A percentile compares a stretch with the other conserved stretches of the same genome.
Conservation (phyloP, 2,888 invertebrate genomes). For the Leucania comma region DNA sequence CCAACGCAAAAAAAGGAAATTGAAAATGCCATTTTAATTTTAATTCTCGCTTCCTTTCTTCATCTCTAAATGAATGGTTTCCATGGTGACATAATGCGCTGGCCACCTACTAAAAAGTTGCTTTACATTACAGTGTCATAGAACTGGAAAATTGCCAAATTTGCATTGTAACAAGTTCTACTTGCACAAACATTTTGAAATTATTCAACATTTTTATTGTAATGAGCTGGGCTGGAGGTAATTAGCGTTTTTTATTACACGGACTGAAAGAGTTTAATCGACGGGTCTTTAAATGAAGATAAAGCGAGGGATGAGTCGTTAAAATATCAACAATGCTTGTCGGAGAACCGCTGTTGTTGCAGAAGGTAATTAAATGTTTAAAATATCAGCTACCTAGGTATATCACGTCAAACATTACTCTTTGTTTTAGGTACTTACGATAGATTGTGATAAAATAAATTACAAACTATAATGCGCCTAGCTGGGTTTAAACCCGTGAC, state of each 20-base stretch:
- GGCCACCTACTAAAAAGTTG: slow-evolving; percentile 61
- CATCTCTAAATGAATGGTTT: slow-evolving; percentile 42
- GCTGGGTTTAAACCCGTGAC: too few species aligned
- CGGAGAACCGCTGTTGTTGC: neutral
- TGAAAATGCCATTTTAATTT: neutral
- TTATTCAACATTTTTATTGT: slow-evolving; percentile 57
- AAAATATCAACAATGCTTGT: slow-evolving; percentile 44
- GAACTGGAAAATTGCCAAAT: slow-evolving; percentile 68
- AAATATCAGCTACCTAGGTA: slow-evolving; percentile 2
- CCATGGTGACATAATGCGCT: slow-evolving; percentile 44
- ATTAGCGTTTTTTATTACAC: slow-evolving; percentile 57
- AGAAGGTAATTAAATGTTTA: slow-evolving; percentile 17
- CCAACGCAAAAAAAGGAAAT: neutral
- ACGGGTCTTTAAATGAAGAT: slow-evolving; percentile 24
- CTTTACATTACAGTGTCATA: slow-evolving; percentile 55
- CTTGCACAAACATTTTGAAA: slow-evolving; percentile 58
- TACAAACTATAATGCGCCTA: too few species aligned
- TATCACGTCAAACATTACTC: neutral
- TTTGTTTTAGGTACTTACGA: neutral
- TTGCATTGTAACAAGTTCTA: slow-evolving; percentile 65
- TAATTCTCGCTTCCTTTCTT: slow-evolving; percentile 13
- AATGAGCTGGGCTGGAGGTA: slow-evolving; percentile 44
- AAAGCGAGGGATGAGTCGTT: slow-evolving; percentile 25
- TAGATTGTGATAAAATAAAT: too few species aligned
- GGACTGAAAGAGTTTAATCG: slow-evolving; percentile 42